These are phyloP conservation scores for Taxidea taxus DNA, from an alignment of 2,113 vertebrate species.

Conservation along the genomic window DNA sequence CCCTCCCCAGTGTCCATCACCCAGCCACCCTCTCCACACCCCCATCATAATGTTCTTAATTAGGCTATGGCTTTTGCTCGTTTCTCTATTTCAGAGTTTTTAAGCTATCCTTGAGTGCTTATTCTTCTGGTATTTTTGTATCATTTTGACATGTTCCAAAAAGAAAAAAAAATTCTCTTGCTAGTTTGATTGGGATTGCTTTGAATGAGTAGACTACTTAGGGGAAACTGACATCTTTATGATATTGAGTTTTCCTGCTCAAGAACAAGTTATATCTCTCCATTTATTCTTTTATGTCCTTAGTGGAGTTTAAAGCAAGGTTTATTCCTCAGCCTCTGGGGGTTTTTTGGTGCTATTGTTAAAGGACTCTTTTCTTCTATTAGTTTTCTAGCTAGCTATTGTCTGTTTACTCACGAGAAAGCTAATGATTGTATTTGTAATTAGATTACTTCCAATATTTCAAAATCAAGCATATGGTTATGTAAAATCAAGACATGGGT, in stretches of 20 bases:
- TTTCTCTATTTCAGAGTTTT: conserved; percentile 25
- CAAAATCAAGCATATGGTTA: neutral
- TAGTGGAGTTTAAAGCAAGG: neutral
- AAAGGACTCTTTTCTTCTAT: neutral
- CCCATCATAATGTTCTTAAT: neutral
- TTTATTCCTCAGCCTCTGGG: neutral
- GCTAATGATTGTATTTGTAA: neutral
- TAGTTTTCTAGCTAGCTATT: conserved; percentile 25
- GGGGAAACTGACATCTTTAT: neutral
- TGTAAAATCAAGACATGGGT: neutral
- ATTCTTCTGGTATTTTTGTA: neutral
- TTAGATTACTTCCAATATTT: conserved; percentile 2
- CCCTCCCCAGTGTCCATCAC: too few relatives aligned
- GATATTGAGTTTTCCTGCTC: neutral
- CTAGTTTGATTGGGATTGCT: neutral
- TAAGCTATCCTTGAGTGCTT: neutral
- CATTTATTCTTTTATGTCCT: conserved; percentile 17
- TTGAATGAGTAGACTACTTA: neutral
- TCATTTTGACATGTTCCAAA: neutral
- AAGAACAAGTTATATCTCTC: neutral
- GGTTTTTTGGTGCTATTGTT: neutral
- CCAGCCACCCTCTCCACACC: too few relatives aligned
- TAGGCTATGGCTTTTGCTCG: neutral
- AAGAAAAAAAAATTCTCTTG: neutral
- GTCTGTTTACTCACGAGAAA: conserved; percentile 4